Base-by-base conservation (phyloP, 92 coral and sea anemone species). In the Umimayanthus chanpuru region DNA sequence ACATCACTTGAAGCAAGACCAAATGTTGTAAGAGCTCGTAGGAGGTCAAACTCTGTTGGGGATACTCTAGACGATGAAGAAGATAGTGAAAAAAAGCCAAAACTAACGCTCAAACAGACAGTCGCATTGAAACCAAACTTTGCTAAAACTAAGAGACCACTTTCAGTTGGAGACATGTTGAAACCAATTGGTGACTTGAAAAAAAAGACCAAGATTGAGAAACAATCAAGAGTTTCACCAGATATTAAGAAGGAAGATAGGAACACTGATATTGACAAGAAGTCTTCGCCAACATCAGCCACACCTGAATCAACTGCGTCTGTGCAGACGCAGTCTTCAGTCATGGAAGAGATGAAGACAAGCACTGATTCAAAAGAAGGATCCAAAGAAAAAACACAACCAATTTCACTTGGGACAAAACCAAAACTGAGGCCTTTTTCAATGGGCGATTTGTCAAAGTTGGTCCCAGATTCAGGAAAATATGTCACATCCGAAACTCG, bases 41-140 rank as follows among this genome's bases (percentile, higher is more conserved):
- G 61, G 73, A 68, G 87, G 16, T 83, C 87, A 28, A 71, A 83
- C 18, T 83, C 87, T 20, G 43, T 70, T 26, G 65, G 87, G 7
- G 77, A 83, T 71, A 8, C 70, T 9, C 41, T 83, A 70, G 87
- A 83, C 32, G 16, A 79, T 43, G 65, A 70, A 70, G 77, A 30
- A 6, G n/a, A n/a, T n/a, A 50, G 28, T 0, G 78, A 71, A 83
- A 49, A 41, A 18, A 44, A 47, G 12, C 78, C 58, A 44, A 71
- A 83, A 28, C 56, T 16, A 70, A 5, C 78, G 21, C 76, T 28
- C 25, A 50, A 47, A 53, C 73, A 71, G 41, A 70, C 77, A 16
- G 21, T 50, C 67, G 87, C 78, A 83, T 70, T 83, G 64, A 83
- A 70, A 71, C 87, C 87, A 68, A 83, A 83, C 12, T 72, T 83